Conservation (phyloP, 2,797 vertebrate species). For the Enteromius fasciolatus region DNA sequence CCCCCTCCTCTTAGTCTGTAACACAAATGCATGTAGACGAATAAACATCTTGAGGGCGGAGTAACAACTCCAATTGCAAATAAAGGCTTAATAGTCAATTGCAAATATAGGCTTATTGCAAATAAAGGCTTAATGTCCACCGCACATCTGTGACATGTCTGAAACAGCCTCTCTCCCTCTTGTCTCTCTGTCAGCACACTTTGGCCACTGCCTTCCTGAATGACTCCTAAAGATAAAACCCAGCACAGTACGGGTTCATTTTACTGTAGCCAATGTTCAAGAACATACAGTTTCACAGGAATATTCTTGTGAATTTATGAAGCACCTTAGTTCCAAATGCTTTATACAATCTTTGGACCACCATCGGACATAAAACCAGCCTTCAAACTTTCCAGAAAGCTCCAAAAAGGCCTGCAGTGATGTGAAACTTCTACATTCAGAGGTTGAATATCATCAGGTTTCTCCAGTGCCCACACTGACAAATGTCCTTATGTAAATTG, state of each 20-base stretch:
- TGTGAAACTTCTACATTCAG: background rate
- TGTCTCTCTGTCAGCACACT: slow-evolving; percentile 21
- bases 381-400: background rate
- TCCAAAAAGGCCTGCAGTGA: background rate
- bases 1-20: slow-evolving; percentile 9
- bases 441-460: background rate
- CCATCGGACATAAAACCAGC: background rate
- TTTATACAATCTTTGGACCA: background rate
- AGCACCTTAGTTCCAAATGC: background rate
- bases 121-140: slow-evolving; percentile 40
- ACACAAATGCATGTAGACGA: slow-evolving; percentile 12
- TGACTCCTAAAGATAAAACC: slow-evolving; percentile 29
- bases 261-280: background rate
- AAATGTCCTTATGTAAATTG: background rate
- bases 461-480: background rate
- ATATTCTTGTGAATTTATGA: background rate
- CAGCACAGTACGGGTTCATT: background rate
- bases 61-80: slow-evolving; percentile 38
- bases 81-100: slow-evolving; percentile 35
- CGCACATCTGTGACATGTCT: slow-evolving; percentile 21
- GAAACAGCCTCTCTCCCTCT: background rate
- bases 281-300: background rate
- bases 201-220: slow-evolving; percentile 39
- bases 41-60: slow-evolving; percentile 34
- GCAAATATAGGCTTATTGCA: slow-evolving; percentile 40